A percentile compares a stretch with the other conserved stretches of the same genome.
Evolutionary conservation across 2,113 vertebrate species (phyloP).

Genomic region (Acrocephalus arundinaceus): DNA sequence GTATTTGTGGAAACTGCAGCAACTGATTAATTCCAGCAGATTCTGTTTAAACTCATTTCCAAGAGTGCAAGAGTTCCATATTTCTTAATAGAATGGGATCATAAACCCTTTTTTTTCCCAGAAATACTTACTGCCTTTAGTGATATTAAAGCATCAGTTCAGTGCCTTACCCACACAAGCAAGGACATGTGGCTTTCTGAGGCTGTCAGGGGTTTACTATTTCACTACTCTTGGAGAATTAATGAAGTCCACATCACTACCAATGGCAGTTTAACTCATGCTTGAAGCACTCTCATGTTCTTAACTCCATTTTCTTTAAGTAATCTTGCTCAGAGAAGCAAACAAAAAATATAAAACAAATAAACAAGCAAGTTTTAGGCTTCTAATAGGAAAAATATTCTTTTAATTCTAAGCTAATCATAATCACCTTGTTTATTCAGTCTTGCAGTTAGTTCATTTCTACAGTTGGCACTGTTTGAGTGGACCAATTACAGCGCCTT

Average conservation of each 20-base stretch:
- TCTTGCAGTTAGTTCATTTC: not conserved
- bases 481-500: not conserved
- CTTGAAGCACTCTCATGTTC: not conserved
- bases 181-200: not conserved
- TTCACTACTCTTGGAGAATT: not conserved
- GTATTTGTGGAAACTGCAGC: not conserved
- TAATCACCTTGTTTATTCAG: not conserved
- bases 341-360: not conserved
- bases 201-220: not conserved
- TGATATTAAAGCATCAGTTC: not conserved
- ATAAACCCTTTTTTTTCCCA: not conserved
- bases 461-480: not conserved
- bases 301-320: not conserved
- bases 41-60: not conserved
- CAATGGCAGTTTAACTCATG: not conserved
- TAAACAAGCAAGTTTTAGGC: not conserved
- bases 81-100: not conserved
- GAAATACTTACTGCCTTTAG: not conserved
- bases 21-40: not conserved
- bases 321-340: not conserved
- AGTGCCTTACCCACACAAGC: fast-evolving
- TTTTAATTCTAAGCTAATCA: not conserved
- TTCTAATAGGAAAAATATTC: not conserved
- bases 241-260: not conserved
- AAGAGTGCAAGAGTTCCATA: not conserved